phyloP scores from a whole-genome alignment of 2,113 vertebrate species.

The Cromileptes altivelis region DNA sequence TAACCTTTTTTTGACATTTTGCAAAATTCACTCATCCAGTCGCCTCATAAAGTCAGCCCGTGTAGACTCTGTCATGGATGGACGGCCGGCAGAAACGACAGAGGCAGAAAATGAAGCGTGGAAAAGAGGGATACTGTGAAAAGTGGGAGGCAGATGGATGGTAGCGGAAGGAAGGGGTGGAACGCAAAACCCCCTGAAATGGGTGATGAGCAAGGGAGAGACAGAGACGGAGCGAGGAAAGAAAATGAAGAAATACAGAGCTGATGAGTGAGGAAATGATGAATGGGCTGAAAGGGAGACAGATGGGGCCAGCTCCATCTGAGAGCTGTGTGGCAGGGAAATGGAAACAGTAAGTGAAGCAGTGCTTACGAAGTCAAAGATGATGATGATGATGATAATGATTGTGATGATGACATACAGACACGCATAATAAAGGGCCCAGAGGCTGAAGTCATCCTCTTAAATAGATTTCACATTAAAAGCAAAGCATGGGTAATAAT shows the following conservation, averaged over 20 bases:
- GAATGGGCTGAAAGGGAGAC: constrained; percentile 69
- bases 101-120: constrained; percentile 39
- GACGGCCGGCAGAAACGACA: constrained; percentile 32
- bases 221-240: constrained; percentile 66
- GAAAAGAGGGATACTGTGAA: constrained; percentile 30
- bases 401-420: constrained; percentile 3
- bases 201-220: constrained; percentile 50
- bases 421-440: constrained; percentile 14
- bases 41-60: not conserved
- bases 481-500: constrained; percentile 57
- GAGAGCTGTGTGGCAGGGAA: constrained; percentile 47
- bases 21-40: not conserved
- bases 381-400: constrained; percentile 48
- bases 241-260: constrained; percentile 74
- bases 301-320: constrained; percentile 60
- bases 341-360: constrained; percentile 51
- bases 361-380: constrained; percentile 46
- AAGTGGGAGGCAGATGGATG: constrained; percentile 63
- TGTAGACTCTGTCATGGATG: constrained; percentile 10
- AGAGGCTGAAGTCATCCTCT: constrained; percentile 55
- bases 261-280: constrained; percentile 76
- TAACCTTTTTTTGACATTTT: not conserved
- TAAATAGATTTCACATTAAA: constrained; percentile 69
- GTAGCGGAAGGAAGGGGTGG: constrained; percentile 35
- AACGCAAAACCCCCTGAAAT: constrained; percentile 28